Percentiles rank a stretch among this genome's conserved stretches.
Conservation (phyloP, 2,113 vertebrate species). For the Alosa alosa region DNA sequence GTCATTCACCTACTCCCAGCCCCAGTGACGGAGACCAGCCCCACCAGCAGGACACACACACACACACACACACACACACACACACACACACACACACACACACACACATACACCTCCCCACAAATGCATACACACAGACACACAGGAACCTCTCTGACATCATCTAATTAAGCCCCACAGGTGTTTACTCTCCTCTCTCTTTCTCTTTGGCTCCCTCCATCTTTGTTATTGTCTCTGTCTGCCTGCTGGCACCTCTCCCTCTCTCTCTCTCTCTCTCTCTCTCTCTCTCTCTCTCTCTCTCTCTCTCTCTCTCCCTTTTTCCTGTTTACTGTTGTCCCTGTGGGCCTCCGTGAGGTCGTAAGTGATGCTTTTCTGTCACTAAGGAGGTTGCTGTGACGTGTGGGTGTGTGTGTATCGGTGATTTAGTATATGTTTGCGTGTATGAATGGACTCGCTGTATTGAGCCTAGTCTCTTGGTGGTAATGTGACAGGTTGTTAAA, state of each 20-base stretch:
- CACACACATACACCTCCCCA: not conserved
- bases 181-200: not conserved
- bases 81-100: not conserved
- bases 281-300: not conserved
- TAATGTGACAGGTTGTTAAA: not conserved
- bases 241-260: not conserved
- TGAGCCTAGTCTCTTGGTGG: not conserved
- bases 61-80: not conserved
- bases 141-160: not conserved
- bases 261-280: conserved; percentile 13
- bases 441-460: not conserved
- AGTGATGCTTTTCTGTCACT: not conserved
- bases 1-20: conserved; percentile 52
- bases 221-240: not conserved
- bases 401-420: not conserved
- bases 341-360: not conserved
- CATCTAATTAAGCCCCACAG: not conserved
- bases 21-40: conserved; percentile 37
- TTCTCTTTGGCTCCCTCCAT: not conserved
- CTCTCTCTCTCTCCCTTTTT: not conserved
- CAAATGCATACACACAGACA: not conserved
- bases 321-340: not conserved
- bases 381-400: not conserved
- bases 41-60: not conserved
- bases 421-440: not conserved